Conservation (phyloP, 2,888 invertebrate genomes). For the Caenorhabditis wallacei region DNA sequence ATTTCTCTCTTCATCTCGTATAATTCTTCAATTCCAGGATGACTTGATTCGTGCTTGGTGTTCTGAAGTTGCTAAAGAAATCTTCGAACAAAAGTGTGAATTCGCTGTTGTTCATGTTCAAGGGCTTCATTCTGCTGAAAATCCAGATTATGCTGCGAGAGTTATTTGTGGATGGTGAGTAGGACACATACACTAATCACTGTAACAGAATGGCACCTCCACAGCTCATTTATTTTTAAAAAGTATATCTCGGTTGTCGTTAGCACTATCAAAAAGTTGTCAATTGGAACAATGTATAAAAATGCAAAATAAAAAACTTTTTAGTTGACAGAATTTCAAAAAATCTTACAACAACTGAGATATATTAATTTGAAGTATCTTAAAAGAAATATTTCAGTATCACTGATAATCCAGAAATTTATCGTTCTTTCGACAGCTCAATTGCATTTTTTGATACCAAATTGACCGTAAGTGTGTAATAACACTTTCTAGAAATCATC, state of each 20-base stretch:
- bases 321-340: no score
- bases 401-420: constrained; percentile 70
- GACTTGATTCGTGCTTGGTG: constrained; percentile 71
- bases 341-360: no score
- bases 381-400: no score
- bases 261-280: no score
- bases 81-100: constrained; percentile 76
- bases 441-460: constrained; percentile 75
- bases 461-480: constrained; percentile 66
- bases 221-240: no score
- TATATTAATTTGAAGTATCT: no score
- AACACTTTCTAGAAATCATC: neutral
- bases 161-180: constrained; percentile 70
- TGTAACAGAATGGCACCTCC: no score
- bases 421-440: constrained; percentile 68
- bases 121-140: constrained; percentile 69
- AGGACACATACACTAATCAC: no score
- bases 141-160: constrained; percentile 69
- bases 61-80: constrained; percentile 74
- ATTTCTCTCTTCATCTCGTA: neutral
- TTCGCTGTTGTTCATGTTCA: constrained; percentile 76
- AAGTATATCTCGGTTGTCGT: no score
- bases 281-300: no score
- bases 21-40: constrained; percentile 57
- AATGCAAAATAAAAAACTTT: no score